phyloP scores from a whole-genome alignment of 92 coral and sea anemone species.

The Heteractis magnifica region DNA sequence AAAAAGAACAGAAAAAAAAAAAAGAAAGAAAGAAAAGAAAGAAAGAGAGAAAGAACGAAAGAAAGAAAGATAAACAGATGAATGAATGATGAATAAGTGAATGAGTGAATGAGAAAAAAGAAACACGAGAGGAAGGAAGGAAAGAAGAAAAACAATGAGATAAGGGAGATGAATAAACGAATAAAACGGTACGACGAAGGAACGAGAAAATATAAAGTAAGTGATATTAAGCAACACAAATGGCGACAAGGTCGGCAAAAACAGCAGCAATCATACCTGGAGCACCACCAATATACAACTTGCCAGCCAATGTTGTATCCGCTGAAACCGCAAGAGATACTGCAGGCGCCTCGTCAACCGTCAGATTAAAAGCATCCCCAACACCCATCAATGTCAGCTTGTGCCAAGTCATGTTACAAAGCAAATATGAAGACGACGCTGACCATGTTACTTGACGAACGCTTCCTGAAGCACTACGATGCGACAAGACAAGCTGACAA shows the following conservation, averaged over 20 bases:
- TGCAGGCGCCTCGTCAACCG: constrained; percentile 35
- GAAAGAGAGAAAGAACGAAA: no score
- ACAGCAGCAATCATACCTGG: constrained; percentile 39
- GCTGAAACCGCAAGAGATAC: constrained; percentile 22
- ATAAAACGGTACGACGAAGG: no score
- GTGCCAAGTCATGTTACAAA: constrained; percentile 82
- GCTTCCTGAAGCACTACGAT: constrained; percentile 35
- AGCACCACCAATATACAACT: constrained; percentile 56
- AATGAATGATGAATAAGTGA: no score
- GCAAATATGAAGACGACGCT: constrained; percentile 51
- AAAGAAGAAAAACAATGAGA: no score
- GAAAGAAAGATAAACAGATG: no score
- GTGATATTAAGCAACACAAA: not conserved
- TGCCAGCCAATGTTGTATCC: constrained; percentile 30
- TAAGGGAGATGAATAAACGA: no score
- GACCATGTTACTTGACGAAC: constrained; percentile 47
- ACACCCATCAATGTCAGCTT: constrained; percentile 38
- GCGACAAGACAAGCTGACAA: constrained; percentile 34
- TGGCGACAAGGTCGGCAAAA: not conserved
- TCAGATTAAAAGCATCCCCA: constrained; percentile 30
- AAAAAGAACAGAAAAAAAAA: no score
- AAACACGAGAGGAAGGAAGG: no score
- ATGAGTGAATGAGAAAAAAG: no score
- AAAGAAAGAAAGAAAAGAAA: no score
- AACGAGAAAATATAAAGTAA: no score